Evolutionary conservation across 2,888 invertebrate species (phyloP).

Genomic region (Aphrophora alni): DNA sequence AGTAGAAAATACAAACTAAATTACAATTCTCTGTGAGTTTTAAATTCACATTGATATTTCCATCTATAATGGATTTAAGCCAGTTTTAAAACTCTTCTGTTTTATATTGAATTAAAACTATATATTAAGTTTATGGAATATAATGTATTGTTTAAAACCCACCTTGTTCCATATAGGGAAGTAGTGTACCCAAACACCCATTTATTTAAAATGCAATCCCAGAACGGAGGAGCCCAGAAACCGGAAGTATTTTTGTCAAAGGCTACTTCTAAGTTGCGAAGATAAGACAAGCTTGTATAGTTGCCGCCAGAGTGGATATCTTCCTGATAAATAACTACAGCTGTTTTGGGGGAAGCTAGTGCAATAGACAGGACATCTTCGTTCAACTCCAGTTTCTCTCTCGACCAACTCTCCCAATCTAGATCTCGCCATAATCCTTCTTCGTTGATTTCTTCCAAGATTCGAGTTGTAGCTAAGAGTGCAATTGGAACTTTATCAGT

Average conservation of each 20-base stretch:
- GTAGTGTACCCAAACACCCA: conserved; percentile 60
- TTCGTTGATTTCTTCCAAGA: conserved; percentile 57
- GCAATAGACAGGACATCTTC: conserved; percentile 54
- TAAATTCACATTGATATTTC: too few relatives aligned
- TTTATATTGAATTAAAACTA: too few relatives aligned
- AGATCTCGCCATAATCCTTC: conserved; percentile 51
- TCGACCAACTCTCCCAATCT: conserved; percentile 35
- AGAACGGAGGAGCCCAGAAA: conserved; percentile 58
- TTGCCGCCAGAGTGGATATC: conserved; percentile 18
- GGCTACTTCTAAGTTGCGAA: conserved; percentile 53
- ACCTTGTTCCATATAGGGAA: conserved; percentile 55
- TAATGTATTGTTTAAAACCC: too few relatives aligned
- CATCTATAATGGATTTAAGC: too few relatives aligned
- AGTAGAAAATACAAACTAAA: too few relatives aligned
- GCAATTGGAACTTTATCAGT: conserved; percentile 61
- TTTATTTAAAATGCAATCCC: conserved; percentile 61
- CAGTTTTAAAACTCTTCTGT: too few relatives aligned
- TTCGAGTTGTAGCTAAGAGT: conserved; percentile 60
- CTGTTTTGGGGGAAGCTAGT: not conserved
- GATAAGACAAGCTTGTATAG: conserved; percentile 33
- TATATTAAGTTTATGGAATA: too few relatives aligned
- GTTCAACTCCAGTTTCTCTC: conserved; percentile 57
- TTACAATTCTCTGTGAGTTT: too few relatives aligned
- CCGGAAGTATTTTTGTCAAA: conserved; percentile 58
- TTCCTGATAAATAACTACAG: conserved; percentile 18